Evolutionary conservation across 2,113 vertebrate genomes (phyloP).

Genomic region (Campylorhamphus procurvoides): DNA sequence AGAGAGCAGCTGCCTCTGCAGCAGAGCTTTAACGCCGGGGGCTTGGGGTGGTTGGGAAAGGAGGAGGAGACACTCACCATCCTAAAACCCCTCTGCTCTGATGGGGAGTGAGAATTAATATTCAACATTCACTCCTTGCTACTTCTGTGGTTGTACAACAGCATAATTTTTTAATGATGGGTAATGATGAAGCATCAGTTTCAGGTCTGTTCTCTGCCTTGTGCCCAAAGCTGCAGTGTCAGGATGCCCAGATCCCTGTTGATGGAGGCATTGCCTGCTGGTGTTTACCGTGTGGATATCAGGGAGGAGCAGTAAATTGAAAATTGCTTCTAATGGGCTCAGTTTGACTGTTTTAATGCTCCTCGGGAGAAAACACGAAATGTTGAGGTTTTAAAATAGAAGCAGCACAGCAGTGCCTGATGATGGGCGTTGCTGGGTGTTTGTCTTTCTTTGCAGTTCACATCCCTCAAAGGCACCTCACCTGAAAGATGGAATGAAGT

Average conservation of each 20-base stretch:
- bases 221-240: constrained; percentile 15
- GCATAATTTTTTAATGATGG: constrained; percentile 60
- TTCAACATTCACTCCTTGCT: constrained; percentile 19
- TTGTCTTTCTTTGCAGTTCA: not conserved
- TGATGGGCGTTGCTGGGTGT: not conserved
- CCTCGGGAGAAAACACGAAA: constrained; percentile 40
- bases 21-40: not conserved
- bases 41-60: not conserved
- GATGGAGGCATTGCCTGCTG: not conserved
- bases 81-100: not conserved
- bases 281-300: constrained; percentile 1
- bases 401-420: not conserved
- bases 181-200: constrained; percentile 59
- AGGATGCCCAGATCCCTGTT: constrained; percentile 13
- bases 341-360: constrained; percentile 25
- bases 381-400: not conserved
- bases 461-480: not conserved
- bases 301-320: constrained; percentile 44
- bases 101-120: not conserved
- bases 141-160: constrained; percentile 8
- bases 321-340: constrained; percentile 64
- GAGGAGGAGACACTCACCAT: not conserved
- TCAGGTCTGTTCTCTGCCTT: constrained; percentile 12
- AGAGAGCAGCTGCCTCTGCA: not conserved
- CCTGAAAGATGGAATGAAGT: not conserved